phyloP scores from a whole-genome alignment of 1,140 invertebrate genomes.

The Caenorhabditis brenneri region DNA sequence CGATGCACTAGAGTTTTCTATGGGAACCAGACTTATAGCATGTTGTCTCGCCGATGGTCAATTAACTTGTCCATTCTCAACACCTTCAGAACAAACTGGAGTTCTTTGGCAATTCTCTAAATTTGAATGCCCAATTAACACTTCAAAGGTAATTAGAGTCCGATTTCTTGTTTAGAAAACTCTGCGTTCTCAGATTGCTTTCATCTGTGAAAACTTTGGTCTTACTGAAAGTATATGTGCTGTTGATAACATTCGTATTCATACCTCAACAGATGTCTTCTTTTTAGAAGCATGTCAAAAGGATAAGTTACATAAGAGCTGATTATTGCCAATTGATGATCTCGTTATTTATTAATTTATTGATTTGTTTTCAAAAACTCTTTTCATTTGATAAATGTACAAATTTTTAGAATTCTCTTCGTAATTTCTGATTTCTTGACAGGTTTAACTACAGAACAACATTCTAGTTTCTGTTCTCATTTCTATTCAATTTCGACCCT shows the following conservation, averaged over 20 bases:
- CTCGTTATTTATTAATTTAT: slow-evolving; percentile 15
- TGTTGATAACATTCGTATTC: slow-evolving; percentile 61
- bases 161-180: neutral
- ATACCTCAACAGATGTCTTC: slow-evolving; percentile 48
- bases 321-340: neutral
- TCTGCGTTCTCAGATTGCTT: slow-evolving; percentile 58
- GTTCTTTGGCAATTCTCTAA: slow-evolving; percentile 57
- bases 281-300: slow-evolving; percentile 54
- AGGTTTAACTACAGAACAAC: too few relatives aligned
- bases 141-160: slow-evolving; percentile 52
- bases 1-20: slow-evolving; percentile 59
- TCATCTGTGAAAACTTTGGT: slow-evolving; percentile 65
- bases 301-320: slow-evolving; percentile 5
- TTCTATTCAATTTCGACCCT: neutral
- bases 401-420: neutral
- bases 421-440: neutral
- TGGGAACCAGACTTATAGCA: slow-evolving; percentile 59
- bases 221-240: slow-evolving; percentile 56
- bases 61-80: slow-evolving; percentile 56
- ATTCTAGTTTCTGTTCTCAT: neutral
- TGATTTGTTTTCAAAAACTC: too few relatives aligned
- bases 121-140: slow-evolving; percentile 57
- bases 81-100: slow-evolving; percentile 31
- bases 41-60: slow-evolving; percentile 55
- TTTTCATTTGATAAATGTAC: neutral